phyloP scores from a whole-genome alignment of 2,888 invertebrate genomes.

The Cephus sareptanus region DNA sequence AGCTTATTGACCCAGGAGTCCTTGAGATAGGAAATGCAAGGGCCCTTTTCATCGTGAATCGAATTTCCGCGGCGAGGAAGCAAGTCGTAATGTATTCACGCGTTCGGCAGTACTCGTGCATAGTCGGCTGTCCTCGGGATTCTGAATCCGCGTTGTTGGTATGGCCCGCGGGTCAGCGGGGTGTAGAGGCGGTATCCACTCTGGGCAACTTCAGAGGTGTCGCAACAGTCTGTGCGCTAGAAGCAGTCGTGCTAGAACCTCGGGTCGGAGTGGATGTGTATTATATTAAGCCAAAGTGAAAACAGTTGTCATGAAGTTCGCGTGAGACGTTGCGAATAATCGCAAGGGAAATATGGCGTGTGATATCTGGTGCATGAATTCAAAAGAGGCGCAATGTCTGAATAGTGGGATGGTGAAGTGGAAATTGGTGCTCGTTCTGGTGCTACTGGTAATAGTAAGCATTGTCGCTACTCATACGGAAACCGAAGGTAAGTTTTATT shows the following conservation, averaged over 20 bases:
- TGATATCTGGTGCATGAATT: constrained; percentile 46
- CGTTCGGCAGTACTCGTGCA: constrained; percentile 4
- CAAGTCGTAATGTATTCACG: not conserved
- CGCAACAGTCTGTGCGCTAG: constrained; percentile 32
- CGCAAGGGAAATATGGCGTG: constrained; percentile 48
- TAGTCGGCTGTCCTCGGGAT: constrained; percentile 16
- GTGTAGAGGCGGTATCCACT: not conserved
- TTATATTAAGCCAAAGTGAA: constrained; percentile 24
- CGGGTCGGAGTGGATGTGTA: constrained; percentile 2
- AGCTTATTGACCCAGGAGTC: too few relatives aligned
- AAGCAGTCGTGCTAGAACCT: constrained; percentile 6
- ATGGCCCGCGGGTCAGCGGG: constrained; percentile 12
- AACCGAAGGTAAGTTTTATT: constrained; percentile 48
- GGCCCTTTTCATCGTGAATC: not conserved
- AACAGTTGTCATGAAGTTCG: constrained; percentile 42
- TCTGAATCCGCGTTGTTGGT: not conserved
- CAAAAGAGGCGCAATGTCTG: constrained; percentile 18
- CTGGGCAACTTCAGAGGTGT: constrained; percentile 29
- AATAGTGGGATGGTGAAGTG: constrained; percentile 41
- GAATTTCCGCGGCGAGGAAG: not conserved
- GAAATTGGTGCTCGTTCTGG: constrained; percentile 47
- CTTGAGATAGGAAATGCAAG: too few relatives aligned
- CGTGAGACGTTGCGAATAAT: constrained; percentile 33
- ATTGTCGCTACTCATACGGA: constrained; percentile 41
- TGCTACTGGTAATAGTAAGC: constrained; percentile 37